Conservation (phyloP, 2,797 vertebrate species). For the Lithobates pipiens region DNA sequence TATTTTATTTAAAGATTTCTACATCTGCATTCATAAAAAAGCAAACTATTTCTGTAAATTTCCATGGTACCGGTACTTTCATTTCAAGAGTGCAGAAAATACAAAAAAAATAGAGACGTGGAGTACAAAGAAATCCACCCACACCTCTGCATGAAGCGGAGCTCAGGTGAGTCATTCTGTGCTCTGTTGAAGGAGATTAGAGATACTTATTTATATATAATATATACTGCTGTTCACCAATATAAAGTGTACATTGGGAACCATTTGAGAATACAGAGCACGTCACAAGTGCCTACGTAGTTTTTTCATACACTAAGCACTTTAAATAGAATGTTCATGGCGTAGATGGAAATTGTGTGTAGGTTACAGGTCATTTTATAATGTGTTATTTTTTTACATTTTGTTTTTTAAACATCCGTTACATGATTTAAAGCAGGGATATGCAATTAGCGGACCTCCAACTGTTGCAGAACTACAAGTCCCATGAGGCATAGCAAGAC, state of each 20-base stretch:
- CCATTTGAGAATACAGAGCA: not conserved
- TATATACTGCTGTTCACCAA: not conserved
- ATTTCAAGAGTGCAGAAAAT: constrained; percentile 7
- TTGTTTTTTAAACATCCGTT: too few species aligned
- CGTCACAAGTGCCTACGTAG: not conserved
- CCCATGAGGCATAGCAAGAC: too few species aligned
- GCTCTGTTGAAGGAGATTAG: constrained; percentile 11
- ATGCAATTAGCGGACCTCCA: too few species aligned
- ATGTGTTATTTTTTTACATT: too few species aligned
- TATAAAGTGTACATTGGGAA: not conserved
- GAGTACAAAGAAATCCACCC: constrained; percentile 49
- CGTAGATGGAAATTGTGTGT: too few species aligned
- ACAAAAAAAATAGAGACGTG: constrained; percentile 8
- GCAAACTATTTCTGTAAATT: constrained; percentile 6
- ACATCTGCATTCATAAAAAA: not conserved
- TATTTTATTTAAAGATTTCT: not conserved
- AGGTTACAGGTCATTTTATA: too few species aligned
- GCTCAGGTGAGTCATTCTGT: constrained; percentile 48
- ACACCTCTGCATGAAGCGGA: constrained; percentile 29
- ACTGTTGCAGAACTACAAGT: too few species aligned
- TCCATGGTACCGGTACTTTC: constrained; percentile 31
- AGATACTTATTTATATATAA: not conserved
- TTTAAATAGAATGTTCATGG: not conserved
- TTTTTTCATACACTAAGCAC: not conserved
- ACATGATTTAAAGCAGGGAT: too few species aligned